Evolutionary conservation across 2,888 invertebrate species (phyloP), one percentile per base, ranked within the genome.

Genomic region (Athalia circularis): DNA sequence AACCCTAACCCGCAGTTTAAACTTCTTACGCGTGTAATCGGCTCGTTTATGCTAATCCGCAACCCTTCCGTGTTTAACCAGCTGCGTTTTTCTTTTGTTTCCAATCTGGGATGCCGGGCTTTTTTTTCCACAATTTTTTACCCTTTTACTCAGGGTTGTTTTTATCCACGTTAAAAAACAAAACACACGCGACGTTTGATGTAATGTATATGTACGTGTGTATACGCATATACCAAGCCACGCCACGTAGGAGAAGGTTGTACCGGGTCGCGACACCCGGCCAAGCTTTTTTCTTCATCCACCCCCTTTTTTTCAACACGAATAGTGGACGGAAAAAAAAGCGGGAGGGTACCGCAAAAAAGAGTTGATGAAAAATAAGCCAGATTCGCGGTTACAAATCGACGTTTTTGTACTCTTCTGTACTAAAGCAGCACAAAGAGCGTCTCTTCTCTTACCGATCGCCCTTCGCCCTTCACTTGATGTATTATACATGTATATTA

Each of bases 1-100:
- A 68, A 50, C 29, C 77, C 67, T 15, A 77, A 80, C 83, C 80
- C 83, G 83, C 86, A 77, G 65, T 48, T 15, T 52, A 70, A 77
- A 62, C 76, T 76, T 65, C 80, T 80, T 81, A 82, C 83, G 82
- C 88, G 84, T 87, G 86, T 88, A 88, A 88, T 88, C 86, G 87
- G 83, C 84, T 84, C 84, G 85, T 88, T 89, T 89, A 89, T 89
- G 89, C 86, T 89, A 89, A 89, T 89, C 85, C 78, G 78, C 83
- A 86, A 88, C 89, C 89, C 89, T 89, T 89, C 85, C 85, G 83
- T 86, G 83, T 86, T 86, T 88, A 88, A 87, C 89, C 89, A 89
- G 89, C 89, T 89, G 89, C 86, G 82, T 82, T 84, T 52, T 79
- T 77, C 81, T 82, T 87, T 88, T 87, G 87, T 88, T 82, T 85